These are phyloP conservation scores for Creontiades dilutus DNA, from an alignment of 2,888 invertebrate species.

Conservation along the genomic window DNA sequence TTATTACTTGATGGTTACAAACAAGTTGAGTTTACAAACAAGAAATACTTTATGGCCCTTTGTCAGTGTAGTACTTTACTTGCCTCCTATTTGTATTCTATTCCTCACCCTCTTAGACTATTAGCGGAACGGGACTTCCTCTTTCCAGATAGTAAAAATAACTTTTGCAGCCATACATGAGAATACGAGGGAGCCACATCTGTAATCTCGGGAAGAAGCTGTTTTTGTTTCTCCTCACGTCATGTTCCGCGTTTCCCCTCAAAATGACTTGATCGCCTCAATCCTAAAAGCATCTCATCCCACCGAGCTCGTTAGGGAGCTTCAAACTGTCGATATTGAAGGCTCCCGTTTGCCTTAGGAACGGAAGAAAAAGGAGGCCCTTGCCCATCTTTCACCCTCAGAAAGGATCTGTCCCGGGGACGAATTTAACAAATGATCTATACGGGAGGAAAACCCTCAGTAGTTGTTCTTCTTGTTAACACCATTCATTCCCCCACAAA, in stretches of 20 bases:
- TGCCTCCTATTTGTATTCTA: background rate
- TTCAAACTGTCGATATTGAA: slow-evolving; percentile 54
- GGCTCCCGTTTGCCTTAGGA: slow-evolving; percentile 48
- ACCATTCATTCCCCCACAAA: background rate
- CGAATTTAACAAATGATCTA: slow-evolving; percentile 52
- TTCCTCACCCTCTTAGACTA: background rate
- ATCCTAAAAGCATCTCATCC: slow-evolving; percentile 51
- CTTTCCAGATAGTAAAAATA: slow-evolving; percentile 41
- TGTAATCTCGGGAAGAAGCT: slow-evolving; percentile 9
- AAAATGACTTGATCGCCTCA: slow-evolving; percentile 28
- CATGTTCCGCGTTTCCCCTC: slow-evolving; percentile 37
- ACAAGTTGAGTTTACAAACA: background rate
- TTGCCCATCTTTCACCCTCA: slow-evolving; percentile 56
- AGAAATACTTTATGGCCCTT: background rate
- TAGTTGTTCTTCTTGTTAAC: slow-evolving; percentile 53
- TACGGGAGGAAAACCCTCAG: slow-evolving; percentile 32
- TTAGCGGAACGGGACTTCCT: background rate
- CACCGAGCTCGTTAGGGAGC: slow-evolving; percentile 61
- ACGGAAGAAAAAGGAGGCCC: slow-evolving; percentile 5
- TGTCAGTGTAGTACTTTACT: background rate
- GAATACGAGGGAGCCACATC: background rate
- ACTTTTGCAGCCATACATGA: slow-evolving; percentile 32
- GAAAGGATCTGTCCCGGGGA: slow-evolving; percentile 49
- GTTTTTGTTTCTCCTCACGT: slow-evolving; percentile 38
- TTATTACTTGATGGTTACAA: background rate